Evolutionary conservation across 2,888 invertebrate species (phyloP).

Genomic region (Peribatodes rhomboidaria): DNA sequence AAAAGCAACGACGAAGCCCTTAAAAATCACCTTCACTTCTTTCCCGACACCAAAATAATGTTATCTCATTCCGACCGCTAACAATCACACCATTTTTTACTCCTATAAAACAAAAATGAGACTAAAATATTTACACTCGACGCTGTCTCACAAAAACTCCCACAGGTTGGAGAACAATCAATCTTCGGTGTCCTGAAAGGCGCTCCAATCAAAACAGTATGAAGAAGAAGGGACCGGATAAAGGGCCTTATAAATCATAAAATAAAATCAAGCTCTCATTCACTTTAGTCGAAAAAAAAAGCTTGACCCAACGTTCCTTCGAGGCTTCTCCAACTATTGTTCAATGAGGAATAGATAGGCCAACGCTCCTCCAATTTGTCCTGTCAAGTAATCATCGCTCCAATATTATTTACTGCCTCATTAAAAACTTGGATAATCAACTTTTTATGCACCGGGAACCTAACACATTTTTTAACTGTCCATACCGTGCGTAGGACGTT

Average conservation of each 20-base stretch:
- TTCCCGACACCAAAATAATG: constrained; percentile 34
- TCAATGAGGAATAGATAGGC: constrained; percentile 57
- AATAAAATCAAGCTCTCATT: constrained; percentile 85
- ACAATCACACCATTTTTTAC: constrained; percentile 54
- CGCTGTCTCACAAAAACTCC: constrained; percentile 79
- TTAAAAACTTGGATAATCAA: constrained; percentile 82
- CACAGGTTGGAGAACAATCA: constrained; percentile 83
- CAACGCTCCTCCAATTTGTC: constrained; percentile 82
- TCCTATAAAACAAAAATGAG: constrained; percentile 62
- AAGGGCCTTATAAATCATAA: constrained; percentile 85
- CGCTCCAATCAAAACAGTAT: constrained; percentile 85
- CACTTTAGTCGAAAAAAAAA: constrained; percentile 71
- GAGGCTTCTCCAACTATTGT: constrained; percentile 64
- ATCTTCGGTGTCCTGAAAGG: constrained; percentile 81
- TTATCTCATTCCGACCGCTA: constrained; percentile 46
- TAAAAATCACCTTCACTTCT: constrained; percentile 25
- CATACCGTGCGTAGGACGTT: constrained; percentile 68
- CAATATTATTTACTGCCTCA: constrained; percentile 80
- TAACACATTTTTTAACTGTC: constrained; percentile 52
- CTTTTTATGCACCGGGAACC: constrained; percentile 53
- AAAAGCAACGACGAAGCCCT: constrained; percentile 18
- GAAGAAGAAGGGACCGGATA: constrained; percentile 78
- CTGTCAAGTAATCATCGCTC: constrained; percentile 76
- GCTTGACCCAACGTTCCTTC: constrained; percentile 71
- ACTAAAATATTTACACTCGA: constrained; percentile 79